Evolutionary conservation across 2,797 vertebrate species (phyloP), one percentile per base, ranked within the genome.

Genomic region (Synaphobranchus kaupii): DNA sequence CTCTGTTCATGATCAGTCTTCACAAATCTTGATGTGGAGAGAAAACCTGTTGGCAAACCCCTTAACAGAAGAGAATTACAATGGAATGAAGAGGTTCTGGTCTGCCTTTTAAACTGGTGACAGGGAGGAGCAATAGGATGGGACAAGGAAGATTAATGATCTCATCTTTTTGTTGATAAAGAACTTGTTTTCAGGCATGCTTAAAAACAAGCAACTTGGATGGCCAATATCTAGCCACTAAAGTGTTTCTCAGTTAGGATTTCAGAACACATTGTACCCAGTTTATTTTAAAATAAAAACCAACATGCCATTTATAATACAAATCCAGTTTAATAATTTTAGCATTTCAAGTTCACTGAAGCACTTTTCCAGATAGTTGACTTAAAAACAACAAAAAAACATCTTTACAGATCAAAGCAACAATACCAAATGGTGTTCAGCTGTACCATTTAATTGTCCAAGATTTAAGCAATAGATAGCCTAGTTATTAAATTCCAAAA

Each of bases 51-150:
- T 8, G 15, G 20, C 73, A 78, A 78, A 44, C 8, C 20, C 20
- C 39, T 47, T 76, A 8, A 78, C 15, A 17, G 34, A 31, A 73
- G 66, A 31, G 73, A 22, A 15, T 39, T 20, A 4, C 73, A 44
- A n/a, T 50, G 47, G 22, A 81, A 81, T 81, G 78, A 81, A 50
- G 47, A 81, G 78, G 78, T 50, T 81, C 44, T 48, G 78, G 78
- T 48, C 78, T 81, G 44, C 34, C 5, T 81, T 81, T 81, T 81
- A 81, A 50, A 81, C 78, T 22, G 7, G 25, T 50, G 22, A 22
- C 47, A 48, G 78, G 78, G 78, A 48, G 78, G 78, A 17, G 34
- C 73, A 76, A 39, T 76, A 78, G 73, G 73, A 20, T 22, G 20
- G 44, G 44, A 50, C 22, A 50, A 44, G 39, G 73, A 6, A 44